Conservation (phyloP, 2,113 vertebrate species). For the Dinomys branickii region DNA sequence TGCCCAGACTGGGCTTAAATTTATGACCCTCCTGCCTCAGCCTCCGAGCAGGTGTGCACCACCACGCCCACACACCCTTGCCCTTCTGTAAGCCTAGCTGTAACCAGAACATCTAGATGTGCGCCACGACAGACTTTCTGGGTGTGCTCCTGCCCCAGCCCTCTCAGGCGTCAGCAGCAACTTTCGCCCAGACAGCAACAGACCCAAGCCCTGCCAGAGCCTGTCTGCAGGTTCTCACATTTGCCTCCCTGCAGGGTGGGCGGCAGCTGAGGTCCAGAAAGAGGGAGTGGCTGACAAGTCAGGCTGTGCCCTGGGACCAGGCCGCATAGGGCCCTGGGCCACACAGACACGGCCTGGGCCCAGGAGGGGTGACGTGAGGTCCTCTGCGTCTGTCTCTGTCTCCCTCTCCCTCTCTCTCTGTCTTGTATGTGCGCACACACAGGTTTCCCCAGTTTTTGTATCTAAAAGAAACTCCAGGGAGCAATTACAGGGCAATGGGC, state of each 20-base stretch:
- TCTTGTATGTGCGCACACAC: too few relatives aligned
- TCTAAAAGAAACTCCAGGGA: too few relatives aligned
- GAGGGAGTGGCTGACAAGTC: background rate
- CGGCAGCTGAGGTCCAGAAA: too few relatives aligned
- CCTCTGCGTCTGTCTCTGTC: background rate
- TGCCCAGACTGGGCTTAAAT: background rate
- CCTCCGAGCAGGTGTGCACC: background rate
- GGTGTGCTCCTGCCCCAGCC: background rate
- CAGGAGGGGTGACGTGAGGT: too few relatives aligned
- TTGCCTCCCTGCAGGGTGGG: background rate
- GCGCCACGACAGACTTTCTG: rapidly evolving
- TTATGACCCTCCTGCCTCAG: background rate
- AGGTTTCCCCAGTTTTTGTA: too few relatives aligned
- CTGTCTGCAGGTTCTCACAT: background rate
- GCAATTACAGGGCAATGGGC: too few relatives aligned
- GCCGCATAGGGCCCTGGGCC: background rate
- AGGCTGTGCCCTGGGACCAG: background rate
- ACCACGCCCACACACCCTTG: background rate
- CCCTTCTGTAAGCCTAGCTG: background rate
- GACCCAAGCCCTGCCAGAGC: background rate
- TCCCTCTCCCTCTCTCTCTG: too few relatives aligned
- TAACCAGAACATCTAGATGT: background rate
- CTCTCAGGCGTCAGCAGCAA: background rate
- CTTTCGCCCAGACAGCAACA: background rate
- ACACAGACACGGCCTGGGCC: background rate